Base-by-base conservation (phyloP, 2,888 invertebrate genomes). In the Stenolophus ochropezus region DNA sequence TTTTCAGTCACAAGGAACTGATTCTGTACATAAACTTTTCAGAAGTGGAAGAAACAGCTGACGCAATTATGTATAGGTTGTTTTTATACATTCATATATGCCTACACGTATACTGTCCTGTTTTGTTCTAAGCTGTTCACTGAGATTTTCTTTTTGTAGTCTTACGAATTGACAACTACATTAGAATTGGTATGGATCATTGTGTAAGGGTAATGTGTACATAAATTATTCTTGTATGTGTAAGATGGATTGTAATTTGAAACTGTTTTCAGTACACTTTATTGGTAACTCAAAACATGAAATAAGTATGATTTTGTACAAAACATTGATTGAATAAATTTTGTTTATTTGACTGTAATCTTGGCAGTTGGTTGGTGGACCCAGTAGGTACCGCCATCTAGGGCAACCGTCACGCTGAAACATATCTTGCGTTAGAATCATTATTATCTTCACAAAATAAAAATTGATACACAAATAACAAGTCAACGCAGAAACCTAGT, bases 361-460 rank as follows among this genome's bases (percentile, higher is more conserved):
- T 91, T 91, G 77, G 91, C 92, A 33, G 92, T 92, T 86, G 93
- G 92, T 74, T 93, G 91, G 61, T 91, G 91, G 2, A 93, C 93
- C 95, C 95, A 95, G 90, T 93, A 95, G 11, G 91, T 91, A 4
- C 91, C 93, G n/a, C 94, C 94, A 86, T 93, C 92, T 86, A 91
- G 89, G 42, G 93, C 95, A 79, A 94, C 91, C 47, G 95, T 94
- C 14, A 91, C 93, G 86, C 94, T 93, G 90, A 85, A 92, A 91
- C 83, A 84, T 21, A 86, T 85, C 81, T 16, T 33, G 16, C 14
- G 49, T 73, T 69, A 69, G 42, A 11, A 14, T 42, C 33, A 8
- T 42, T 11, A 42, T 42, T 33, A 8, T n/a, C n/a, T n/a, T n/a
- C n/a, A n/a, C n/a, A n/a, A n/a, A n/a, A n/a, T n/a, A n/a, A n/a